Evolutionary conservation across 2,888 invertebrate genomes (phyloP), one percentile per base, ranked within the genome.

Genomic region (Amphipoea lucens): DNA sequence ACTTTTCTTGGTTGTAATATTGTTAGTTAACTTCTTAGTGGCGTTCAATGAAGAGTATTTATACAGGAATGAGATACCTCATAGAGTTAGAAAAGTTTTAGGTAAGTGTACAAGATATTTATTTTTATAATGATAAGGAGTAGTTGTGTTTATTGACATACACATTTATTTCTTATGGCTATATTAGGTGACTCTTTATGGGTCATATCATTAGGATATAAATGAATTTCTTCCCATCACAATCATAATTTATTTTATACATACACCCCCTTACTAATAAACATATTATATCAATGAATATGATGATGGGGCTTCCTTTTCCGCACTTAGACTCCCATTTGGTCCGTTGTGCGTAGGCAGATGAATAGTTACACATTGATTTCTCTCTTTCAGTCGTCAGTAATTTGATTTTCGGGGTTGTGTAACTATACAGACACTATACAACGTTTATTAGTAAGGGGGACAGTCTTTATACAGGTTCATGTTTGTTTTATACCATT

Each of bases 21-120:
- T 97, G 81, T 88, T 96, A 65, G 90, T 96, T 75, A 97, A 97
- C 88, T 96, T 97, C 86, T 84, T 95, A 72, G 92, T 97, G 85
- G 96, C 97, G 63, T 95, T 95, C 79, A 96, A 96, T 91, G 97
- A 97, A 91, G 96, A 97, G 87, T 95, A 95, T 89, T 92, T 96
- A 85, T 94, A 95, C 79, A 94, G 94, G 87, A 96, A 97, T 90
- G 97, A 97, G 95, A 96, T 97, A 91, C 97, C 97, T 81, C 96
- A 96, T 90, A 94, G 97, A 92, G 95, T 96, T 75, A 93, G 90
- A 65, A 96, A 97, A 92, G 97, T 97, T 65, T 90, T 97, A 90
- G 96, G 97, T 97, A 87, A 94, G 94, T 92, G 23, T 65, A n/a
- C n/a, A 60, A 66, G 3, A 45, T 57, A 45, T 69, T 40, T 69